Percentiles rank a stretch among this genome's conserved stretches.
Evolutionary conservation across 2,797 vertebrate species (phyloP).

Genomic region (Staurois parvus): DNA sequence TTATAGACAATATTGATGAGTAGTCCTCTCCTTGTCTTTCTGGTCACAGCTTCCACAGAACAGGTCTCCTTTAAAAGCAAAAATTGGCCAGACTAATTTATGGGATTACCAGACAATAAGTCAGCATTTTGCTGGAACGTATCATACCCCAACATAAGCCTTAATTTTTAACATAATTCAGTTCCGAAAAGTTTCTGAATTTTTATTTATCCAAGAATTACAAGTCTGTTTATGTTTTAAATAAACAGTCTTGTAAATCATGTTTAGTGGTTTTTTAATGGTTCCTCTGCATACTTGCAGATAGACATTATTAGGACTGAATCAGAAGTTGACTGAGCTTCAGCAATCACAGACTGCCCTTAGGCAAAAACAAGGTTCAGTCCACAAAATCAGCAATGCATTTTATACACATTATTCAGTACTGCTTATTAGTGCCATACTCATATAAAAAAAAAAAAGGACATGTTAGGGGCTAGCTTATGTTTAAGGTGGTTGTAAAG

Average conservation of each 20-base stretch:
- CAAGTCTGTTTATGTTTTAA: background rate
- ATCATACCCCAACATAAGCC: background rate
- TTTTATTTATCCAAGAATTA: background rate
- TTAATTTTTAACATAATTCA: background rate
- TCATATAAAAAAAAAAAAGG: background rate
- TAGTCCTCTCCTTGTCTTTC: no score
- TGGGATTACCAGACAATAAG: background rate
- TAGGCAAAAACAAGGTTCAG: background rate
- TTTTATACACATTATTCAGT: background rate
- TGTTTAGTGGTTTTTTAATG: background rate
- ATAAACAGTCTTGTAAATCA: constrained; percentile 13
- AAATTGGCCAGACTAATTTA: background rate
- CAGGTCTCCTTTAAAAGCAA: background rate
- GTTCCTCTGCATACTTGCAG: background rate
- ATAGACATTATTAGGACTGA: background rate
- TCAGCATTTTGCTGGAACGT: background rate
- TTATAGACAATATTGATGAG: no score
- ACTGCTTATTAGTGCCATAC: background rate
- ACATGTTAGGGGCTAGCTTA: background rate
- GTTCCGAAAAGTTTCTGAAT: background rate
- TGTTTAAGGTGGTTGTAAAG: no score
- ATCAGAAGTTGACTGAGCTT: background rate
- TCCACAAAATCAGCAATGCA: background rate
- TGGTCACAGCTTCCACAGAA: background rate
- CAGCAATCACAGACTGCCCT: background rate